Percentiles rank a stretch among this genome's conserved stretches.
phyloP scores from a whole-genome alignment of 2,113 vertebrate species.

The Pseudonaja textilis region DNA sequence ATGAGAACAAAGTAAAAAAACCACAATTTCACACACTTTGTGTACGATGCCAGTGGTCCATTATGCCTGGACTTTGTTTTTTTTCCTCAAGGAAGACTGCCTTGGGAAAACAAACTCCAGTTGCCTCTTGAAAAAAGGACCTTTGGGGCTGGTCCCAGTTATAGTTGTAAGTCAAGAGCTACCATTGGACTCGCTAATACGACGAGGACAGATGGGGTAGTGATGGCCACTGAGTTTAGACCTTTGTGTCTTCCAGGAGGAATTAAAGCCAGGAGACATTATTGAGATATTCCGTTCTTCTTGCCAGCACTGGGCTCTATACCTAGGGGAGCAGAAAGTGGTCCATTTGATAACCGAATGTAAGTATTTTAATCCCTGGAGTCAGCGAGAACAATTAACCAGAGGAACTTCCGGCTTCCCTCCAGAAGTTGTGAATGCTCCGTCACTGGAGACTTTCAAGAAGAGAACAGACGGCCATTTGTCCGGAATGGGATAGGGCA shows the following conservation, averaged over 20 bases:
- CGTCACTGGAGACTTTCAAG: no score
- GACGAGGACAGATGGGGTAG: background rate
- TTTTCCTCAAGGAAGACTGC: background rate
- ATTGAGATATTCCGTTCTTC: conserved; percentile 78
- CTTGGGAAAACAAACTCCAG: background rate
- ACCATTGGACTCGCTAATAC: background rate
- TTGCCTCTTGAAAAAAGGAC: background rate
- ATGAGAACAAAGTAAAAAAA: background rate
- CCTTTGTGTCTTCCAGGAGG: conserved; percentile 31
- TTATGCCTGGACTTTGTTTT: background rate
- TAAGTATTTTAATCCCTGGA: conserved; percentile 32
- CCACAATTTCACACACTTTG: background rate
- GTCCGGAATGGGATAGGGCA: no score
- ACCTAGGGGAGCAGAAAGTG: conserved; percentile 78
- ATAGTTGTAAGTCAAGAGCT: background rate
- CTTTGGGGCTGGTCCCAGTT: background rate
- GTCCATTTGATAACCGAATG: conserved; percentile 70
- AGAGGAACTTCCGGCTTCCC: background rate
- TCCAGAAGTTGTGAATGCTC: no score
- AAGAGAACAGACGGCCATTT: no score
- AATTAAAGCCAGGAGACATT: conserved; percentile 76
- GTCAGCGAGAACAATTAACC: background rate
- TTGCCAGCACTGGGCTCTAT: conserved; percentile 86
- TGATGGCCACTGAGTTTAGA: background rate
- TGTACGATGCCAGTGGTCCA: background rate